Evolutionary conservation across 2,888 invertebrate genomes (phyloP), one percentile per base, ranked within the genome.

Genomic region (Hybos culiciformis): DNA sequence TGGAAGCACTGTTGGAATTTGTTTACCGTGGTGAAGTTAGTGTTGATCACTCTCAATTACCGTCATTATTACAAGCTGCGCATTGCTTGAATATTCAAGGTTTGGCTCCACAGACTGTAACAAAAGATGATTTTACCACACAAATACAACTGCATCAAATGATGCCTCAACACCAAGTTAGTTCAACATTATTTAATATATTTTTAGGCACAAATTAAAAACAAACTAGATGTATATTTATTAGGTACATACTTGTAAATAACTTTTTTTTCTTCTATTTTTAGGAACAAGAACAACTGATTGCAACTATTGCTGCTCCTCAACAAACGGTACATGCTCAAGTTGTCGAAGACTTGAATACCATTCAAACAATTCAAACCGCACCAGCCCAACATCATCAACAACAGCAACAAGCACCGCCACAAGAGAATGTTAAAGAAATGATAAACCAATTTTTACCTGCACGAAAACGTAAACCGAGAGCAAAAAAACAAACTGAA

Each of bases 11-110:
- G 40, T 58, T 76, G 37, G 75, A 76, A 58, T 76, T 76, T 60
- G 73, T 76, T 36, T 76, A 76, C 53, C 68, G 73, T 34, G 76
- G 76, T 38, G 75, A 76, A 65, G 74, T 76, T 20, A 75, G 74
- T 50, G 74, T 76, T 19, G 75, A 75, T 56, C 73, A 74, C 46
- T 71, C 71, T 38, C 75, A 75, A 53, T 58, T 76, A 44, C 75
- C 75, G 19, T 75, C 76, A 33, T 60, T 76, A 23, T 60, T 76
- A 42, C 75, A 76, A 60, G 75, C 76, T 11, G 76, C 75, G 5
- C 74, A 75, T 50, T 75, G 74, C 52, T 62, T 76, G 42, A 73
- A 73, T 51, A 76, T 76, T 48, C 74, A 75, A 57, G 75, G 75
- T 21, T 56, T 76, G 48, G 71, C 73, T 8, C 73, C 75, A 29